Percentiles rank a stretch among this genome's conserved stretches.
These are phyloP conservation scores for Panthera uncia DNA, from an alignment of 2,113 vertebrate species.

Conservation along the genomic window DNA sequence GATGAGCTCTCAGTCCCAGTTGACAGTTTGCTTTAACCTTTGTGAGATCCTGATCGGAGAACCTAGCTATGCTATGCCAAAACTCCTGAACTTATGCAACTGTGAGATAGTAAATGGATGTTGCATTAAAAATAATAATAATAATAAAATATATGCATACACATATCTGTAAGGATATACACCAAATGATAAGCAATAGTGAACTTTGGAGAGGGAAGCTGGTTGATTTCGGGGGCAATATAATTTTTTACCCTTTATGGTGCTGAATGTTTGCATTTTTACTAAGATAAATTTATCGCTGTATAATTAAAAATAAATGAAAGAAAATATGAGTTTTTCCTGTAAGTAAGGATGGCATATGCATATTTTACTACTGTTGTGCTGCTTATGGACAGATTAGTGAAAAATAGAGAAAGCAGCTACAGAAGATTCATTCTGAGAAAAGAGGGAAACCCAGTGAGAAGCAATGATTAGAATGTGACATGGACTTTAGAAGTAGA, in stretches of 20 bases:
- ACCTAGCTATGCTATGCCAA: too few species aligned
- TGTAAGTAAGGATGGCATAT: not conserved
- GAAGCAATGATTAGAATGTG: not conserved
- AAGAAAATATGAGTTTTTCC: slow-evolving; percentile 6
- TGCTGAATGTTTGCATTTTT: slow-evolving; percentile 21
- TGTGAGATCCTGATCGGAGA: not conserved
- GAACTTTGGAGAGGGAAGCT: not conserved
- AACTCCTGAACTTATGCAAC: not conserved
- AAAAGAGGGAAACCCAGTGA: not conserved
- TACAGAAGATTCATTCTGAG: not conserved
- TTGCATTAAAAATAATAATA: not conserved
- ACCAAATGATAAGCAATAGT: not conserved
- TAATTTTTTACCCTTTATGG: not conserved
- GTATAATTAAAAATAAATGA: not conserved
- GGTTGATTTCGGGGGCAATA: not conserved
- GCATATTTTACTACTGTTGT: slow-evolving; percentile 7
- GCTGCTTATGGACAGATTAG: not conserved
- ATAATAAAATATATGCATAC: not conserved
- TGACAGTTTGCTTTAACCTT: not conserved
- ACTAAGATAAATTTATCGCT: not conserved
- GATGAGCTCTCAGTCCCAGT: too few species aligned
- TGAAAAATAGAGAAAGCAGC: not conserved
- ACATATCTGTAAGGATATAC: not conserved
- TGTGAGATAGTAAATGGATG: not conserved
- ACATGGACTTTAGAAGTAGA: not conserved